Percentiles rank a stretch among this genome's conserved stretches.
phyloP scores from a whole-genome alignment of 1,140 invertebrate genomes.

The Lucilia cuprina region DNA sequence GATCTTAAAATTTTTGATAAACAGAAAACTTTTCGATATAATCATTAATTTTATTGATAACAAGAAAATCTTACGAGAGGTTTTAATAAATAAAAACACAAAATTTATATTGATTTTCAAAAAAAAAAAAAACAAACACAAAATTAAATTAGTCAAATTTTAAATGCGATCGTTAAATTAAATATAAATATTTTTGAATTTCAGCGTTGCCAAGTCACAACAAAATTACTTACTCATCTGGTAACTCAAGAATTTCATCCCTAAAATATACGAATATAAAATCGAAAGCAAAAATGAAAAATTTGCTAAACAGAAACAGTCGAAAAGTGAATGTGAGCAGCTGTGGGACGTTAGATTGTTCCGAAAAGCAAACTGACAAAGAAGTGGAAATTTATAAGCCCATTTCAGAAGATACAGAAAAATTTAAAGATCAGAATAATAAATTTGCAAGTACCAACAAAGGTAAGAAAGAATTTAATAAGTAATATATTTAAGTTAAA shows the following conservation, averaged over 20 bases:
- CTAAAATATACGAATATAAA: background rate
- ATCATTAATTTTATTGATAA: too few species aligned
- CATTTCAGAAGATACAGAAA: slow-evolving; percentile 20
- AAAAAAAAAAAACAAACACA: too few species aligned
- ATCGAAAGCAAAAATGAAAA: slow-evolving; percentile 5
- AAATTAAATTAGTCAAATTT: too few species aligned
- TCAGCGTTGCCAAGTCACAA: background rate
- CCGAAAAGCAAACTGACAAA: background rate
- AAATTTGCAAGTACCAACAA: background rate
- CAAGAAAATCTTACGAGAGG: too few species aligned
- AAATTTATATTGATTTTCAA: too few species aligned
- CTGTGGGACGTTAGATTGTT: background rate
- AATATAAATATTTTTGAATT: background rate
- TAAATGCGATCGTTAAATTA: too few species aligned
- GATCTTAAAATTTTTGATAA: too few species aligned
- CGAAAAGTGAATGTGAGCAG: slow-evolving; percentile 34
- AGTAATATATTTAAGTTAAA: background rate
- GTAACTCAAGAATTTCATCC: background rate
- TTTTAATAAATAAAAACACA: too few species aligned
- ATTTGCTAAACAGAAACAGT: slow-evolving; percentile 13
- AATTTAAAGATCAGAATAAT: background rate
- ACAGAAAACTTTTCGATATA: too few species aligned
- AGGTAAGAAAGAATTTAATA: slow-evolving; percentile 9
- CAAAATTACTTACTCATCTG: background rate
- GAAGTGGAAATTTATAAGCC: slow-evolving; percentile 27